Base-by-base conservation (phyloP, 2,113 vertebrate genomes). In the Cyprinodon tularosa region DNA sequence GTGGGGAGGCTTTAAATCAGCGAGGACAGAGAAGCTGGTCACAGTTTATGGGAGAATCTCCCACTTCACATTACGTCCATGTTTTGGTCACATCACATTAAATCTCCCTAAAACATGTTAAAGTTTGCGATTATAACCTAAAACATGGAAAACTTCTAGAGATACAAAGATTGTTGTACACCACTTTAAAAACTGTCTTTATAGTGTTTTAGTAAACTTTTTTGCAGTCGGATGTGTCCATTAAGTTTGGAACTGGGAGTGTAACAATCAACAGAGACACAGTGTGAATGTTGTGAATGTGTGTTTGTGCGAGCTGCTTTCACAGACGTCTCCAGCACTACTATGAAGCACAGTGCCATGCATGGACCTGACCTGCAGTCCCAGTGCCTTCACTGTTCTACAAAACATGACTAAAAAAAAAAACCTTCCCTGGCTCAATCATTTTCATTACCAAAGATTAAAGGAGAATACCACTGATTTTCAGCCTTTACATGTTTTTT, bases 281-380 rank as follows among this genome's bases (percentile, higher is more conserved):
- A 48, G 1, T 39, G 71, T 17, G 72, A 36, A 45, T 37, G 42
- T 64, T 72, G 11, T 76, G 48, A 50, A 65, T 67, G 80, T 77
- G 71, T 75, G 68, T 85, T 78, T 87, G 84, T 80, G 80, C 76
- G 74, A 72, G 62, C 85, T 66, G 44, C 75, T 74, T 84, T 87
- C 82, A 83, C 80, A 68, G 84, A 66, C 73, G 69, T 91, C 76
- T 70, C 37, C 20, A 83, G 86, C 84, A 93, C 84, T 90, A 92
- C 82, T 77, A 75, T 7, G 92, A 93, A 93, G 92, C 91, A 72
- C 90, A 89, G 92, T 91, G 91, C 84, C 91, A 78, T 72, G 71
- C 86, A 87, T 77, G 91, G 93, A 94, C 90, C 88, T 90, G 94
- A 93, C 93, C 94, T 78, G 94, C 94, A 92, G 94, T 90, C 91